A percentile compares a stretch with the other conserved stretches of the same genome.
Evolutionary conservation across 2,797 vertebrate species (phyloP).

Genomic region (Sebastes cheni): DNA sequence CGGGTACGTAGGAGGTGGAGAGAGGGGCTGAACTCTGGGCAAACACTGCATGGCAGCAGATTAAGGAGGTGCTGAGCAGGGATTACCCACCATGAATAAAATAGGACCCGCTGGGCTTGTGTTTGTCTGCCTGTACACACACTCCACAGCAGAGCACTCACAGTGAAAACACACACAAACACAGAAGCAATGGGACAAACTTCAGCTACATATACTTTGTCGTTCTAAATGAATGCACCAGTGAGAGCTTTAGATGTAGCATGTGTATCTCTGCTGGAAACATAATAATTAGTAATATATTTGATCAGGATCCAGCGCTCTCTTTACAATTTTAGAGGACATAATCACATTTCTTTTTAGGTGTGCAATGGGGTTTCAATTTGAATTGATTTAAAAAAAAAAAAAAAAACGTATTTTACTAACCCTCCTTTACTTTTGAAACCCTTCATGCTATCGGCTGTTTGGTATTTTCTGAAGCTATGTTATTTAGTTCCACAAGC

Average conservation of each 20-base stretch:
- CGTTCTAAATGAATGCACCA: neutral
- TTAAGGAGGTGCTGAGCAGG: constrained; percentile 66
- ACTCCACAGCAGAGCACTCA: constrained; percentile 11
- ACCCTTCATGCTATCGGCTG: neutral
- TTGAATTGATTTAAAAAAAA: no score
- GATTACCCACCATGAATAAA: constrained; percentile 76
- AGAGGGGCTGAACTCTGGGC: constrained; percentile 42
- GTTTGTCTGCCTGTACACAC: constrained; percentile 52
- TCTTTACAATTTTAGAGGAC: neutral
- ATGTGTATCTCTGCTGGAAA: neutral
- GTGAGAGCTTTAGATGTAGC: neutral
- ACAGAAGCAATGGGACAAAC: neutral
- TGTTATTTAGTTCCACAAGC: no score
- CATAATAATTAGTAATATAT: neutral
- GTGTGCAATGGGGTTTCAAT: neutral
- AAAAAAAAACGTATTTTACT: no score
- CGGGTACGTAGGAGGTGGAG: constrained; percentile 27
- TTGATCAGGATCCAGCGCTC: neutral
- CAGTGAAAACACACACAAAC: neutral
- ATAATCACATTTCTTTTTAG: neutral
- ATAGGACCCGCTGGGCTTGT: constrained; percentile 63
- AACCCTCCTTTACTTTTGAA: no score
- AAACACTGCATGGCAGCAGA: constrained; percentile 63
- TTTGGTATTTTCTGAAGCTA: neutral
- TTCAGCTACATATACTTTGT: neutral